phyloP scores from a whole-genome alignment of 2,113 vertebrate genomes.

The Tachycineta bicolor region DNA sequence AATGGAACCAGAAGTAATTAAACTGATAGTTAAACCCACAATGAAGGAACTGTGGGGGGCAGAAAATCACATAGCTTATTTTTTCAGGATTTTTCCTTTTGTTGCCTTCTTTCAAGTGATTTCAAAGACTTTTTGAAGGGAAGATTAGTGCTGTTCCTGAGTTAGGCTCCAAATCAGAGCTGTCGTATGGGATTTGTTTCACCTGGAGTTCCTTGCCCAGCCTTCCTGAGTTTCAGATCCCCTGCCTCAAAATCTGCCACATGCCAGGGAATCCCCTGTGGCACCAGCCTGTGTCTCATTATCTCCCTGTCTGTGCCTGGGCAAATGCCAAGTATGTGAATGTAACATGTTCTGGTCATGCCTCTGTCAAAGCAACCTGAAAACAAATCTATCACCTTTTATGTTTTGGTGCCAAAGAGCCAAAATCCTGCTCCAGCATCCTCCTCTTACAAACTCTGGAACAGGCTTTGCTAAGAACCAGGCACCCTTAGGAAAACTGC shows the following conservation, averaged over 20 bases:
- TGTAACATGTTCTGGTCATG: not conserved
- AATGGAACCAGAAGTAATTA: constrained; percentile 47
- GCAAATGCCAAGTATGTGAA: not conserved
- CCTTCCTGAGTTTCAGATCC: not conserved
- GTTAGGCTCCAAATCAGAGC: not conserved
- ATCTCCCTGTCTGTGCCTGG: not conserved
- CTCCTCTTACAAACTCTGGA: not conserved
- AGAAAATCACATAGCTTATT: not conserved
- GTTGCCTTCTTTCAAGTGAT: constrained; percentile 24
- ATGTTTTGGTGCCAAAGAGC: not conserved
- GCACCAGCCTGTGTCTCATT: not conserved
- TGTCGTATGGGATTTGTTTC: not conserved
- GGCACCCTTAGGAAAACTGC: not conserved
- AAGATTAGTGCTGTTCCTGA: not conserved
- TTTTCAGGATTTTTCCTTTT: constrained; percentile 15
- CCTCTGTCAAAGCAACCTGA: not conserved
- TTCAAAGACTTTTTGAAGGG: constrained; percentile 48
- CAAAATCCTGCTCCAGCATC: not conserved
- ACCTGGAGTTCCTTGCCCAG: not conserved
- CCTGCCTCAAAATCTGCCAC: not conserved
- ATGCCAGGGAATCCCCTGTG: not conserved
- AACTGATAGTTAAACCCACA: constrained; percentile 44
- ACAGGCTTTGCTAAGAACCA: not conserved
- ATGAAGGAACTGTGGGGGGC: not conserved
- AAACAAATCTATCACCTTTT: not conserved